These are phyloP conservation scores for Tinea pellionella DNA, from an alignment of 2,888 invertebrate species.

Conservation along the genomic window DNA sequence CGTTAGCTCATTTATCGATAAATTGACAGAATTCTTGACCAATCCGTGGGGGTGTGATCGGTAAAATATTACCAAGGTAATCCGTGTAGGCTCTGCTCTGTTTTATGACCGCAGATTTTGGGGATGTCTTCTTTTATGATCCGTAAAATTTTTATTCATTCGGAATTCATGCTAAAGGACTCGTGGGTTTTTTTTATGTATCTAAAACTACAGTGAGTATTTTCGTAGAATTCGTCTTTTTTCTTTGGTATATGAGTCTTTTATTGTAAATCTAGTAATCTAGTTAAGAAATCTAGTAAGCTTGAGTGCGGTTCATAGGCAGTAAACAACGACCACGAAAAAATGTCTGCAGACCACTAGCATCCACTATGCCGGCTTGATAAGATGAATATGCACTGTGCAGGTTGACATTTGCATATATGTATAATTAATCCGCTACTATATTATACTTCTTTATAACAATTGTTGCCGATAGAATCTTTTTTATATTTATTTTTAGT, in stretches of 20 bases:
- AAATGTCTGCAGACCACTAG: no score
- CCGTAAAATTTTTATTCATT: slow-evolving; percentile 46
- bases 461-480: no score
- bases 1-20: not conserved
- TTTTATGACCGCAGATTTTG: slow-evolving; percentile 51
- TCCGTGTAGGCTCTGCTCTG: slow-evolving; percentile 25
- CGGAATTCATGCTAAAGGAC: slow-evolving; percentile 14
- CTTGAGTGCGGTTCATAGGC: no score
- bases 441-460: no score
- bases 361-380: no score
- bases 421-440: no score
- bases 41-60: not conserved
- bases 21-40: not conserved
- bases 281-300: no score
- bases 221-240: not conserved
- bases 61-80: slow-evolving; percentile 23
- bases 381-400: no score
- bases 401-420: no score
- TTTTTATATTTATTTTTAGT: no score
- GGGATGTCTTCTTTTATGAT: slow-evolving; percentile 48
- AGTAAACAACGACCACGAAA: no score
- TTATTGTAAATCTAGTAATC: no score
- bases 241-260: not conserved
- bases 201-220: not conserved
- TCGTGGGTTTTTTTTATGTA: not conserved